Percentiles rank a stretch among this genome's conserved stretches.
Conservation (phyloP, 1,140 invertebrate species). For the Diachasmimorpha longicaudata region DNA sequence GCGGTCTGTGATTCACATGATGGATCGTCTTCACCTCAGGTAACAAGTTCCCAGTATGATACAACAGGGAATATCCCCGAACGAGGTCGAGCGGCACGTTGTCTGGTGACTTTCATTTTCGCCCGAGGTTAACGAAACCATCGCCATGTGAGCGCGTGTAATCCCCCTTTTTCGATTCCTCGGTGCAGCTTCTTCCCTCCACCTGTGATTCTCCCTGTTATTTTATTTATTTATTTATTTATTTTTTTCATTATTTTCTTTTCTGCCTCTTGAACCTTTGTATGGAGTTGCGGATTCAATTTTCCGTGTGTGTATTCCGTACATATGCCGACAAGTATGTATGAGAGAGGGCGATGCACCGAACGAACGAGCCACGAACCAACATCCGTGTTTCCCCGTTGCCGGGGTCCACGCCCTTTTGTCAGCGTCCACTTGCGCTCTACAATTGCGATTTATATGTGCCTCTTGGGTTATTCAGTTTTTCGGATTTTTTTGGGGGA, state of each 20-base stretch:
- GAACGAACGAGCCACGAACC: constrained; percentile 23
- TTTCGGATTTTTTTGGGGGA: background rate
- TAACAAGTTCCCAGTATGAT: background rate
- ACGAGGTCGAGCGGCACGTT: constrained; percentile 32
- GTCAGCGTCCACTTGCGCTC: constrained; percentile 18
- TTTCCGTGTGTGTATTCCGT: constrained; percentile 2
- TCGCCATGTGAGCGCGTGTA: constrained; percentile 19
- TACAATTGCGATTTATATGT: constrained; percentile 6
- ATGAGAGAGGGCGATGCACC: constrained; percentile 30
- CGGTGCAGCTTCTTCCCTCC: constrained; percentile 7
- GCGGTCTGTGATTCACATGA: background rate
- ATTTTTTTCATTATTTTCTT: constrained; percentile 12
- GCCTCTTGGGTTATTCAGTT: background rate
- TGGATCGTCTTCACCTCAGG: background rate
- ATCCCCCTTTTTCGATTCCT: constrained; percentile 6
- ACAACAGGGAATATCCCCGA: constrained; percentile 27
- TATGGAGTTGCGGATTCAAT: constrained; percentile 26
- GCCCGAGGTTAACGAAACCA: constrained; percentile 38
- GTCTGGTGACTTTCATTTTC: constrained; percentile 43
- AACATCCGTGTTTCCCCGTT: constrained; percentile 33
- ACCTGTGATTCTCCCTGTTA: background rate
- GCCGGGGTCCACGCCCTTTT: constrained; percentile 33
- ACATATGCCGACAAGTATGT: constrained; percentile 1
- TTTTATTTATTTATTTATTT: constrained; percentile 7
- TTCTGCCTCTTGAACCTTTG: constrained; percentile 5